Conservation (phyloP, 2,113 vertebrate species). For the Triplophysa siluroides region DNA sequence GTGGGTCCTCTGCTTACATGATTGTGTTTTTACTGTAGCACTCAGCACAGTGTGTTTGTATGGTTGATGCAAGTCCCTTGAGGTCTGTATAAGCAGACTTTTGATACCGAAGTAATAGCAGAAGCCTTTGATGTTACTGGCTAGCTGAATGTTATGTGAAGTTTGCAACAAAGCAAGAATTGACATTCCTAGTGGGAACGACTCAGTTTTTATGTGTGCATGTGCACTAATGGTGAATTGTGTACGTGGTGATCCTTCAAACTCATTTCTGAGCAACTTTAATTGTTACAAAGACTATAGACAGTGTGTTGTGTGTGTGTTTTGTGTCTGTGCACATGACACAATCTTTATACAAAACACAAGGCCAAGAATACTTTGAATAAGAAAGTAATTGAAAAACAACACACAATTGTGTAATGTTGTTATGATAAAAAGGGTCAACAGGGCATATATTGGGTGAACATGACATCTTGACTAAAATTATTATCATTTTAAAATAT, state of each 20-base stretch:
- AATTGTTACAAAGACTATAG: background rate
- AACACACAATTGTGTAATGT: background rate
- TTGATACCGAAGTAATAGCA: slow-evolving; percentile 1
- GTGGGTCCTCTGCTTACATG: background rate
- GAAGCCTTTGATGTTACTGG: slow-evolving; percentile 18
- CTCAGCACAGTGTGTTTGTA: background rate
- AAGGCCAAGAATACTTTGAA: background rate
- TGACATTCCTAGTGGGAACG: background rate
- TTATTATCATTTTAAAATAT: background rate
- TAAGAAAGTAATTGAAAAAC: background rate
- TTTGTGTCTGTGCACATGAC: background rate
- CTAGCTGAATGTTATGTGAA: slow-evolving; percentile 21
- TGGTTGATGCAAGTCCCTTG: slow-evolving; percentile 24
- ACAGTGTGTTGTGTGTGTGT: background rate
- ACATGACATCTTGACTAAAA: no score
- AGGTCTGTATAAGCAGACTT: slow-evolving; percentile 27
- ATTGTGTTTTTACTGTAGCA: background rate
- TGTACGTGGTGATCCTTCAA: background rate
- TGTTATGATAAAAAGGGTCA: background rate
- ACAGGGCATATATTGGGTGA: background rate
- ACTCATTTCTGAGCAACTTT: background rate
- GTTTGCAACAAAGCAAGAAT: slow-evolving; percentile 1
- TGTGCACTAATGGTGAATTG: background rate
- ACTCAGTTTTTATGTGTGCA: background rate
- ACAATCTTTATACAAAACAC: background rate